phyloP scores from a whole-genome alignment of 2,797 vertebrate species.

The Eupleurogrammus muticus region DNA sequence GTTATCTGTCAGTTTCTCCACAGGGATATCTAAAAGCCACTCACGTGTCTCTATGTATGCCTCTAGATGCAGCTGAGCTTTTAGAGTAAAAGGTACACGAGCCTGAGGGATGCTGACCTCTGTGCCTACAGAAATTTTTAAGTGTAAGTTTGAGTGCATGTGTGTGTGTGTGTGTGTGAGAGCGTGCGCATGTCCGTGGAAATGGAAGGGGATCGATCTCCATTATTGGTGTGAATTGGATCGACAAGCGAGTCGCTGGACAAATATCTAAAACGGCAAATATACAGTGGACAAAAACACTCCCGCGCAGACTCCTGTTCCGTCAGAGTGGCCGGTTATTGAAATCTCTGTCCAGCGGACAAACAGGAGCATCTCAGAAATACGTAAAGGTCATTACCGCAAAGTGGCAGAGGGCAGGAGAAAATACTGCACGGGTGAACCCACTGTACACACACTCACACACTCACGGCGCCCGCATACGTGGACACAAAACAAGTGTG shows the following conservation, averaged over 20 bases:
- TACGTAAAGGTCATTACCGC: slow-evolving; percentile 49
- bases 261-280: slow-evolving; percentile 30
- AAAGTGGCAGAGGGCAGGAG: slow-evolving; percentile 18
- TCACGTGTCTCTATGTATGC: slow-evolving; percentile 65
- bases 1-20: slow-evolving; percentile 68
- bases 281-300: slow-evolving; percentile 41
- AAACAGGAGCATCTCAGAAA: slow-evolving; percentile 40
- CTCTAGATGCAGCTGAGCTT: slow-evolving; percentile 69
- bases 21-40: slow-evolving; percentile 78
- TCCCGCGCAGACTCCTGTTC: slow-evolving; percentile 17
- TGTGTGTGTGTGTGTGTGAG: slow-evolving; percentile 12
- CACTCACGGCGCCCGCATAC: slow-evolving; percentile 24
- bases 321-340: slow-evolving; percentile 16
- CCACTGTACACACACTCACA: slow-evolving; percentile 2
- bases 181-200: slow-evolving; percentile 5
- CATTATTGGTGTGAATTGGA: slow-evolving; percentile 61
- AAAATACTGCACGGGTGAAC: slow-evolving; percentile 13
- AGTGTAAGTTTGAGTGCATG: slow-evolving; percentile 59
- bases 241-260: slow-evolving; percentile 51
- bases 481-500: slow-evolving; percentile 18
- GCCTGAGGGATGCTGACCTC: slow-evolving; percentile 66
- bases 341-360: slow-evolving; percentile 37
- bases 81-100: slow-evolving; percentile 75
- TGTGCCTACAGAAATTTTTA: slow-evolving; percentile 65
- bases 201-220: slow-evolving; percentile 50